Evolutionary conservation across 2,113 vertebrate genomes (phyloP), one percentile per base, ranked within the genome.

Genomic region (Myrmecophaga tridactyla): DNA sequence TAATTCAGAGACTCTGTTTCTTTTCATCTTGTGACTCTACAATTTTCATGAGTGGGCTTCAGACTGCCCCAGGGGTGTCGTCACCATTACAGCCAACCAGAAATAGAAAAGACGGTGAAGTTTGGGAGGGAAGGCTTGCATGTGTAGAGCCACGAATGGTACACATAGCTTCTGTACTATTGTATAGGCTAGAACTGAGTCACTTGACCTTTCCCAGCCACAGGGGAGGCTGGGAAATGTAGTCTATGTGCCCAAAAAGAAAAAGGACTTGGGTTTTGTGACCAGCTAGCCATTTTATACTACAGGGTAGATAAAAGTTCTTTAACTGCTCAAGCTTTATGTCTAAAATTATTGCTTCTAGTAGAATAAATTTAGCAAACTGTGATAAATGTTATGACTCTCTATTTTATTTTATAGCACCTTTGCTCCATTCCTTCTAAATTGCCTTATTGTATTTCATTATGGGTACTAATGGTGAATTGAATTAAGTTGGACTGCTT

Each of bases 401-500:
- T 72, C 67, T 95, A 70, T 96, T 97, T 96, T 96, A 96, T 97
- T 97, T 97, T 98, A 96, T 90, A 90, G 86, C 83, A 82, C 89
- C 86, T 95, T 76, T 94, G 96, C 60, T 96, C 80, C 77, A 39
- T 94, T 95, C 89, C 72, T 78, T 92, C 93, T 69, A 97, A 97
- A 96, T 96, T 92, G 96, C 94, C 95, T 97, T 95, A 93, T 86
- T 97, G 88, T 20, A 60, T 81, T 97, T 96, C 95, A 94, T 97
- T 96, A 96, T 43, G 89, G 92, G 76, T 65, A 70, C 92, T 96
- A 97, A 97, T 97, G 97, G 96, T 96, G 83, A 96, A 98, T 97
- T 96, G 83, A 96, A 98, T 97, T 97, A 97, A 97, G 95, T 93
- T 95, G 89, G 90, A 86, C 94, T 97, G 86, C 92, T 97, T 97